Base-by-base conservation (phyloP, 1,140 invertebrate species). In the Uloborus diversus region DNA sequence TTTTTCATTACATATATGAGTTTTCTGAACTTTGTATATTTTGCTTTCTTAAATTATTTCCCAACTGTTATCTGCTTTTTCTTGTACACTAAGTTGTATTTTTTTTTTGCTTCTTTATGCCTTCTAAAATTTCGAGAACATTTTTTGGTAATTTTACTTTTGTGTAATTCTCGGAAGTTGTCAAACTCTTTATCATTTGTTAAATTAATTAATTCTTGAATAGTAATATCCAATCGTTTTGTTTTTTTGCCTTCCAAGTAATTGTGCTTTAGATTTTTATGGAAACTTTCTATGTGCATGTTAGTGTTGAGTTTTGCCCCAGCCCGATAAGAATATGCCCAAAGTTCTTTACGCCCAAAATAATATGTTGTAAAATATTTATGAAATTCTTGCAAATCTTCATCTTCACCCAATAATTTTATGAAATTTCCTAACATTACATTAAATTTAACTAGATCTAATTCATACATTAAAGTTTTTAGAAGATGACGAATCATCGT, bases 381-480 rank as follows among this genome's bases (percentile, higher is more conserved):
- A 53, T 49, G n/a, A 69, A 69, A 69, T 2, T 49, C n/a, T 30
- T 30, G 28, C 11, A 11, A 53, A 20, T 69, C 47, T n/a, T 13
- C 25, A 53, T 69, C 66, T 30, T 69, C 47, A 51, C 53, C 2
- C 30, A 69, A 32, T 14, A 7, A 5, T 33, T 51, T n/a, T n/a
- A 1, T 20, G 17, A 69, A 23, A 11, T 30, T 53, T 0, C 3
- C 13, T 14, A 69, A 11, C 49, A 53, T 51, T 9, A 2, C 17
- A 30, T 53, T 7, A 27, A 69, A 69, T 25, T 51, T 69, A 14
- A 7, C 47, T 7, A 30, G 27, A 32, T 51, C 42, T 20, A 69
- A 56, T 33, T 69, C 47, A 69, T 69, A 69, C 27, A 53, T 69
- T 30, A 69, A 51, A 3, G 42, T 56, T 69, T 69, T 69, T 53